phyloP scores from a whole-genome alignment of 2,113 vertebrate species.

The human (Homo sapiens) region GRCh38 chr5:162757001-162757500 shows the following conservation, averaged over 20 bases:
- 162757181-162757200: neutral
- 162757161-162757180: neutral
- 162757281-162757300: neutral
- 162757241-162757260: neutral
- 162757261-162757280: neutral
- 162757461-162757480: neutral
- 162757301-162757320: neutral
- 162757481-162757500: slow-evolving; percentile 50
- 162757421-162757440: slow-evolving; percentile 29
- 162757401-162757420: neutral
- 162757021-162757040: neutral
- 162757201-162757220: neutral
- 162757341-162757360: neutral
- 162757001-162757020: neutral
- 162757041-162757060: neutral
- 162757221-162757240: neutral
- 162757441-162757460: neutral
- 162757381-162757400: slow-evolving; percentile 36
- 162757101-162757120: neutral
- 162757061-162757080: neutral
- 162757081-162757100: neutral
- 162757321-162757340: neutral
- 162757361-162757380: slow-evolving; percentile 37
- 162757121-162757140: neutral
- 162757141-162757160: neutral